Percentiles rank a stretch among this genome's conserved stretches.
These are phyloP conservation scores for Lingula anatina DNA, from an alignment of 2,888 invertebrate species.

Conservation along the genomic window DNA sequence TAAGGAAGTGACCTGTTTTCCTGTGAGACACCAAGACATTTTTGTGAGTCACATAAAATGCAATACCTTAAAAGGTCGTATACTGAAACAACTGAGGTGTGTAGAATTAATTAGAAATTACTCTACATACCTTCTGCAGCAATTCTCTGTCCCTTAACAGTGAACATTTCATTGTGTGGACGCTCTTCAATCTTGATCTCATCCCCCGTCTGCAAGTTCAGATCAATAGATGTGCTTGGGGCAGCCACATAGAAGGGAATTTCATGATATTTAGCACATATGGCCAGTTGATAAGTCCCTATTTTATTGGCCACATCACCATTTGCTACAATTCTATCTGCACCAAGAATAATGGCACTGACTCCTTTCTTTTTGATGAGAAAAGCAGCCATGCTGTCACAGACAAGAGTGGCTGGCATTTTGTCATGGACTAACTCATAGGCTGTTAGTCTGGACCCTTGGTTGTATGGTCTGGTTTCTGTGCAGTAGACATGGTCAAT, in stretches of 20 bases:
- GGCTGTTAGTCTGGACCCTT: conserved; percentile 82
- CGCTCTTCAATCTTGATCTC: conserved; percentile 91
- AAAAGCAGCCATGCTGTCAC: conserved; percentile 92
- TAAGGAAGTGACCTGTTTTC: too few species aligned
- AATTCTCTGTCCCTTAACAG: conserved; percentile 78
- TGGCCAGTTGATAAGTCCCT: conserved; percentile 74
- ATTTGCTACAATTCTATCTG: conserved; percentile 91
- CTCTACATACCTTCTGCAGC: conserved; percentile 89
- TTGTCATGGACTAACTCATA: conserved; percentile 78
- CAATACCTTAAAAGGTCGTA: too few species aligned
- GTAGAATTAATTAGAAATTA: too few species aligned
- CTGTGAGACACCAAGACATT: too few species aligned
- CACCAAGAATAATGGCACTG: conserved; percentile 92
- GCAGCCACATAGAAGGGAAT: conserved; percentile 96
- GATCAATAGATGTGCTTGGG: conserved; percentile 84
- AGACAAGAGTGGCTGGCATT: conserved; percentile 85
- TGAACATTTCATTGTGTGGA: conserved; percentile 85
- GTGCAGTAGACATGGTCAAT: conserved; percentile 88
- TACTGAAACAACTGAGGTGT: too few species aligned
- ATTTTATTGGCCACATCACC: conserved; percentile 99
- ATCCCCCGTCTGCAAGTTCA: conserved; percentile 71
- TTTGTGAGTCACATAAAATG: too few species aligned
- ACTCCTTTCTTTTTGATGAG: conserved; percentile 79
- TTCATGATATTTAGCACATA: conserved; percentile 81
- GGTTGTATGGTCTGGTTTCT: conserved; percentile 97